Evolutionary conservation across 2,888 invertebrate species (phyloP), one percentile per base, ranked within the genome.

Genomic region (Alitta virens): DNA sequence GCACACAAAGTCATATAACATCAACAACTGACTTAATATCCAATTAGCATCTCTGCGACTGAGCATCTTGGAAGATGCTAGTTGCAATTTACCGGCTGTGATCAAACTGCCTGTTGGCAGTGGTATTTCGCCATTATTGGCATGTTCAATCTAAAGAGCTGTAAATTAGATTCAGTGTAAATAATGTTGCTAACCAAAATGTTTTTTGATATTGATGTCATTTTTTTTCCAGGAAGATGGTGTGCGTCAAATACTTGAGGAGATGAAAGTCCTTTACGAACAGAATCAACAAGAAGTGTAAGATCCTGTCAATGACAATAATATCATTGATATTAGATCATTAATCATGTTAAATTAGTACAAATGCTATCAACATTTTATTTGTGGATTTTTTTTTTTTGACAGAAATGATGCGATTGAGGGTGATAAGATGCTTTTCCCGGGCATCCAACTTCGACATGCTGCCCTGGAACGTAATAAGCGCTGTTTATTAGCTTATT

Each of bases 251-350:
- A 90, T 94, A 57, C 81, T 91, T 25, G 91, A 91, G 74, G 96
- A 96, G 86, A 94, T 94, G 86, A 88, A 88, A 70, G 85, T 87
- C 0, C 84, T 96, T 55, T 91, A 89, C 76, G 89, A 91, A 77
- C 88, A 92, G 80, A 95, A 94, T 80, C 88, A 89, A 81, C 86
- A 87, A 66, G 93, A 94, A 83, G 91, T 91, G 91, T 94, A 86
- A 87, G 90, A n/a, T n/a, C 33, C 12, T 12, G 12, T 33, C 5
- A 33, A 7, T 33, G 33, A 33, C 33, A 7, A 12, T 33, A 12
- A 12, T 33, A 33, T 33, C 12, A 33, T 33, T 33, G 12, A 21
- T 25, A 24, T 52, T 12, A 52, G 52, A 24, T 18, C 5, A 7
- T 33, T 5, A 33, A 33, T 33, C 5, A 33, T 33, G 5, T 7